Conservation (phyloP, 2,113 vertebrate genomes). For the Xiphophorus couchianus region DNA sequence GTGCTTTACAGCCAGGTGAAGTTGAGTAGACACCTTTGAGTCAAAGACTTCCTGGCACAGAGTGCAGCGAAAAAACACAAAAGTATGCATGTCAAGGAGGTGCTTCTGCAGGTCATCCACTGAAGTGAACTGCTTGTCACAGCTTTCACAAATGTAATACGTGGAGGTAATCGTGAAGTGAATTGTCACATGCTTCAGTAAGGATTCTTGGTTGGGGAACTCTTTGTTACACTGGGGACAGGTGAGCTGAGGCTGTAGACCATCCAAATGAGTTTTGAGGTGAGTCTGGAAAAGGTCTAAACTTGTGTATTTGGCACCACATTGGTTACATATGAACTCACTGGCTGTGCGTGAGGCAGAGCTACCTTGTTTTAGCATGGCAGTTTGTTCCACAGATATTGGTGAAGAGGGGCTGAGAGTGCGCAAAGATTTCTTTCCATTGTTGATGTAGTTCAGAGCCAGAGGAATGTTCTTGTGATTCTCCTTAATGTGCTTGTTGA, state of each 20-base stretch:
- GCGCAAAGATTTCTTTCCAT: conserved; percentile 91
- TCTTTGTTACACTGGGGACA: conserved; percentile 99
- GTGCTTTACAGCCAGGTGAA: conserved; percentile 97
- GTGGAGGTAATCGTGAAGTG: conserved; percentile 98
- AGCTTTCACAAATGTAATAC: conserved; percentile 98
- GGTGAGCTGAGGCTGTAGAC: conserved; percentile 90
- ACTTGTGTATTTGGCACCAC: conserved; percentile 93
- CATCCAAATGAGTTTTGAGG: conserved; percentile 95
- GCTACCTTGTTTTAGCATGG: conserved; percentile 91
- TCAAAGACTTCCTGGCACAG: conserved; percentile 98
- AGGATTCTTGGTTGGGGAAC: conserved; percentile 95
- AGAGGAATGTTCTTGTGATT: conserved; percentile 99
- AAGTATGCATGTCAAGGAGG: conserved; percentile 98
- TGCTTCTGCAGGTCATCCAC: conserved; percentile 99
- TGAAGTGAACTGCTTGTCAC: conserved; percentile 98
- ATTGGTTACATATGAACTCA: conserved; percentile 97
- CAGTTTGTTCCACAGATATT: conserved; percentile 88
- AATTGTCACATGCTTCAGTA: conserved; percentile 96
- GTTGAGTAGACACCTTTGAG: conserved; percentile 97
- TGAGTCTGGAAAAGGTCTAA: conserved; percentile 97
- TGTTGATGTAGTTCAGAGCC: conserved; percentile 96
- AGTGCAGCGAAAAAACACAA: conserved; percentile 97
- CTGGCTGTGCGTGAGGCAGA: conserved; percentile 85
- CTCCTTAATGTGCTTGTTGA: conserved; percentile 98
- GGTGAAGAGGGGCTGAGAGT: conserved; percentile 95